phyloP scores from a whole-genome alignment of 1,140 invertebrate species.

The Nomia melanderi region DNA sequence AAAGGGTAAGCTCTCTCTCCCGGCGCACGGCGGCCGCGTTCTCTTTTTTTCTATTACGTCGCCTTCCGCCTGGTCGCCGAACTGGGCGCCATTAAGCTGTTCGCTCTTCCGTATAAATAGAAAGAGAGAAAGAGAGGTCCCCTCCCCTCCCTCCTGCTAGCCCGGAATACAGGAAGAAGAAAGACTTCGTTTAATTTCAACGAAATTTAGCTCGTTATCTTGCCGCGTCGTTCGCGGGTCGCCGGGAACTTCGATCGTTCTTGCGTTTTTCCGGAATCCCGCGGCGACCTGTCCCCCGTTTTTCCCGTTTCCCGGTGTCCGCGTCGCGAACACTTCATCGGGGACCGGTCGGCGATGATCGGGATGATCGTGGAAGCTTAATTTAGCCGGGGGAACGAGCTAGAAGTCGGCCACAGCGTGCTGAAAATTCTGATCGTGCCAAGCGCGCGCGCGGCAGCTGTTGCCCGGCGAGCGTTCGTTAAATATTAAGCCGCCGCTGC shows the following conservation, averaged over 20 bases:
- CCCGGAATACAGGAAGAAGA: constrained; percentile 32
- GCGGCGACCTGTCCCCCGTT: not conserved
- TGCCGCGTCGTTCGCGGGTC: constrained; percentile 8
- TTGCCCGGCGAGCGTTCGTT: constrained; percentile 39
- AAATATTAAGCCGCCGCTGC: constrained; percentile 57
- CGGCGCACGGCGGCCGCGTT: constrained; percentile 35
- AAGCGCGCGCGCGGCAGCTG: constrained; percentile 35
- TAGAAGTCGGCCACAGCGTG: not conserved
- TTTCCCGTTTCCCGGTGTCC: no score
- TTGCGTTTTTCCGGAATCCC: not conserved
- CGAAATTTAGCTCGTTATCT: constrained; percentile 45
- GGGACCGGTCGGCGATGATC: no score
- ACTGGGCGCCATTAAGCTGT: constrained; percentile 76
- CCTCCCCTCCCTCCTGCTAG: constrained; percentile 30
- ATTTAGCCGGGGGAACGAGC: not conserved
- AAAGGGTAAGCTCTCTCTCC: constrained; percentile 46
- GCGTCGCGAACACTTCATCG: no score
- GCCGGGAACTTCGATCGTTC: constrained; percentile 6
- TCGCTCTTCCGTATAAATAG: constrained; percentile 74
- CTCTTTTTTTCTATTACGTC: constrained; percentile 72
- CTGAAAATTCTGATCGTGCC: not conserved
- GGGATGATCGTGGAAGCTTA: no score
- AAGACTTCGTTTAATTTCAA: constrained; percentile 58
- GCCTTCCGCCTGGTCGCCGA: constrained; percentile 73
- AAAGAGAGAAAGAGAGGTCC: constrained; percentile 56